Conservation (phyloP, 2,797 vertebrate genomes). For the Tamandua tetradactyla region DNA sequence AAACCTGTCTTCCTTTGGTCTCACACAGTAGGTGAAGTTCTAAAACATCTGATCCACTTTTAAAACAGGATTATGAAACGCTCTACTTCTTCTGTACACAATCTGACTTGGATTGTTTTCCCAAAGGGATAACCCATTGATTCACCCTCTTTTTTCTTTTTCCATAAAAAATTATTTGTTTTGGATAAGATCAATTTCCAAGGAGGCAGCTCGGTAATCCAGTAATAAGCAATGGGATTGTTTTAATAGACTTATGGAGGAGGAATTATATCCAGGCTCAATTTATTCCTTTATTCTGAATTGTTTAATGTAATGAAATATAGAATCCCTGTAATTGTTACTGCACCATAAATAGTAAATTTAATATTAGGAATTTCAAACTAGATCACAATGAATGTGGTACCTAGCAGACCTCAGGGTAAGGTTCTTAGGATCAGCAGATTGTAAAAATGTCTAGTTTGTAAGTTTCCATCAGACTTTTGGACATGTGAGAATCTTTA, state of each 20-base stretch:
- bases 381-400: background rate
- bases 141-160: background rate
- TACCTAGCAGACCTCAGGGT: background rate
- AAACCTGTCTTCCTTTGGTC: too few relatives aligned
- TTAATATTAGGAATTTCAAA: constrained; percentile 20
- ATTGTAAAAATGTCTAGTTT: background rate
- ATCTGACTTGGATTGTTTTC: constrained; percentile 8
- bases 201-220: too few relatives aligned
- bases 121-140: background rate
- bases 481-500: background rate
- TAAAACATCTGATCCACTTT: background rate
- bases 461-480: background rate
- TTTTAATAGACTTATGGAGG: background rate
- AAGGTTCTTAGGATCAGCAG: background rate
- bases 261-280: background rate
- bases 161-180: background rate
- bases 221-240: too few relatives aligned
- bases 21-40: too few relatives aligned
- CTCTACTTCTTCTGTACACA: background rate
- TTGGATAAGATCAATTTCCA: background rate
- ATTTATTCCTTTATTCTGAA: background rate
- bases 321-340: background rate
- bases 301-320: constrained; percentile 49
- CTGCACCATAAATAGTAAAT: background rate
- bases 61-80: background rate